Percentiles rank a stretch among this genome's conserved stretches.
phyloP scores from a whole-genome alignment of 2,888 invertebrate species.

The Coelinius sp. region DNA sequence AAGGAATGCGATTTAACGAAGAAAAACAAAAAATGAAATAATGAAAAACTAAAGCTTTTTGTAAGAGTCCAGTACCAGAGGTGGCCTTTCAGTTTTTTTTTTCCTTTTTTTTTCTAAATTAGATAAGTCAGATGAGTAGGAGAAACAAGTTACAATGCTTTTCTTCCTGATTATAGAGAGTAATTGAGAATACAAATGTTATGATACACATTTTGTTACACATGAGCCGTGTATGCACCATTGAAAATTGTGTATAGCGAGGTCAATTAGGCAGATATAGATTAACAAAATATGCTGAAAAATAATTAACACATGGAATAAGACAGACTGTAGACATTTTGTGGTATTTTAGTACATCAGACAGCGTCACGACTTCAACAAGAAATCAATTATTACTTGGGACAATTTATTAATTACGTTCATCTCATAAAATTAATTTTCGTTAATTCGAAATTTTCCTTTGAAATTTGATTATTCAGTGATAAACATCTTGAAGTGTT shows the following conservation, averaged over 20 bases:
- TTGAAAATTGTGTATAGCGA: slow-evolving; percentile 11
- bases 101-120: slow-evolving; percentile 29
- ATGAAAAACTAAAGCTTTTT: slow-evolving; percentile 10
- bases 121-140: background rate
- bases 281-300: slow-evolving; percentile 39
- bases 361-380: slow-evolving; percentile 56
- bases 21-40: slow-evolving; percentile 2
- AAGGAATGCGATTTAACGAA: slow-evolving; percentile 26
- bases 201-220: slow-evolving; percentile 9
- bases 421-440: background rate
- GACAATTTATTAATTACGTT: background rate
- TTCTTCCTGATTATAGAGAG: slow-evolving; percentile 25
- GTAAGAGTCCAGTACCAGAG: slow-evolving; percentile 35
- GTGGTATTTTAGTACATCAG: slow-evolving; percentile 67
- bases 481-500: slow-evolving; percentile 3
- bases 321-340: slow-evolving; percentile 58
- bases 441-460: background rate
- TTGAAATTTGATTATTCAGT: background rate
- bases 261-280: slow-evolving; percentile 24
- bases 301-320: slow-evolving; percentile 43
- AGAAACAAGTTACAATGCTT: slow-evolving; percentile 30
- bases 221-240: slow-evolving; percentile 14
- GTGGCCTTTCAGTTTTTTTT: slow-evolving; percentile 40
- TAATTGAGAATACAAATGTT: slow-evolving; percentile 1
- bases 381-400: slow-evolving; percentile 23